Evolutionary conservation across 2,113 vertebrate species (phyloP).

Genomic region (Microcebus griseorufus): DNA sequence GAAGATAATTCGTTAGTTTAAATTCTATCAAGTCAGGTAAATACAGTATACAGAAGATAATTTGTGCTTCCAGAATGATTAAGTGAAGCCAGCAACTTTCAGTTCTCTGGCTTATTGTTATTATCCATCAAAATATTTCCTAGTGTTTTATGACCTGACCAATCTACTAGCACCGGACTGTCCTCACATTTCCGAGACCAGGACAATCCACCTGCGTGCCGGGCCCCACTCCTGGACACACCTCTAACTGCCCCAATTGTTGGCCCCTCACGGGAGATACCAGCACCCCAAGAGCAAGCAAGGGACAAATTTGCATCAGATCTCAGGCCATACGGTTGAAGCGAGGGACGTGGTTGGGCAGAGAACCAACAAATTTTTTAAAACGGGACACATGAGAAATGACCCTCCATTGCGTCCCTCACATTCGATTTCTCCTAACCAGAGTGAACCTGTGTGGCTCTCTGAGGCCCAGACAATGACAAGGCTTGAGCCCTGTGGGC

Average conservation of each 20-base stretch:
- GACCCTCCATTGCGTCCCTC: not conserved
- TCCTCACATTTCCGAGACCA: not conserved
- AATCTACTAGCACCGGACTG: not conserved
- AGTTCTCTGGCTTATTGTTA: not conserved
- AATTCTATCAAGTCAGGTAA: not conserved
- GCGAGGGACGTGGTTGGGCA: too few species aligned
- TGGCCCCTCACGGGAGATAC: fast-evolving
- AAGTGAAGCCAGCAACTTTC: not conserved
- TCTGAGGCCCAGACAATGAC: not conserved
- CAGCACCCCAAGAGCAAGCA: not conserved
- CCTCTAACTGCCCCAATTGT: not conserved
- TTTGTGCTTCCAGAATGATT: not conserved
- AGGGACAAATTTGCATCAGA: not conserved
- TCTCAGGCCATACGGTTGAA: not conserved
- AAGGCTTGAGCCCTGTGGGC: not conserved
- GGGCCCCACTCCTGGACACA: not conserved
- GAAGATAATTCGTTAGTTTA: not conserved
- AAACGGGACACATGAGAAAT: not conserved
- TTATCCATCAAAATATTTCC: not conserved
- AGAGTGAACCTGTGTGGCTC: not conserved
- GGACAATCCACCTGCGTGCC: not conserved
- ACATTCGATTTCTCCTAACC: not conserved
- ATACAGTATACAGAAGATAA: not conserved
- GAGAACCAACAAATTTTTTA: not conserved
- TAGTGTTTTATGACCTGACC: not conserved